Percentiles rank a stretch among this genome's conserved stretches.
Conservation (phyloP, 2,888 invertebrate species). For the Metellina segmentata region DNA sequence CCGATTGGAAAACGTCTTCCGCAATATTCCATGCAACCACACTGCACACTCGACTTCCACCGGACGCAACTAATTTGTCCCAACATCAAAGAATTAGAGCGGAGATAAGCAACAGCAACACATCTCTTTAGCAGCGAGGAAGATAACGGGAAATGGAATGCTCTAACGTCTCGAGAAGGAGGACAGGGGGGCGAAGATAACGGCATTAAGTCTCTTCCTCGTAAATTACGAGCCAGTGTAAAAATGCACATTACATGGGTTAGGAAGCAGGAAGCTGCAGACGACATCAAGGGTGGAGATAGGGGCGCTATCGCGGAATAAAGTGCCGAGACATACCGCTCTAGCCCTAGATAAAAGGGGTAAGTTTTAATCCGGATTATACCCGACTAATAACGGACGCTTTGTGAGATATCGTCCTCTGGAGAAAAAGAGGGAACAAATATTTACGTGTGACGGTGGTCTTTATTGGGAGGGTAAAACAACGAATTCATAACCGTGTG, state of each 20-base stretch:
- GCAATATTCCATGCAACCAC: not conserved
- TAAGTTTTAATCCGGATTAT: constrained; percentile 55
- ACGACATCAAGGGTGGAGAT: not conserved
- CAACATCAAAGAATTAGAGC: constrained; percentile 7
- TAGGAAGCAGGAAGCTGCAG: too few species aligned
- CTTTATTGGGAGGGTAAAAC: constrained; percentile 10
- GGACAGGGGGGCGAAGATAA: constrained; percentile 37
- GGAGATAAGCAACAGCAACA: constrained; percentile 26
- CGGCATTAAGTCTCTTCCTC: constrained; percentile 53
- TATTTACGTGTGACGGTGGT: not conserved
- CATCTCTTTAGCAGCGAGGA: constrained; percentile 20
- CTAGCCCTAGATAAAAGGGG: constrained; percentile 47
- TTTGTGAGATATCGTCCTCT: constrained; percentile 18
- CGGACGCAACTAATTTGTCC: constrained; percentile 48
- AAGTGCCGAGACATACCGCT: constrained; percentile 37
- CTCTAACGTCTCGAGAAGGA: constrained; percentile 24
- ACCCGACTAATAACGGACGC: constrained; percentile 40
- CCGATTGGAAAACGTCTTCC: constrained; percentile 25
- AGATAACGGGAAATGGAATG: constrained; percentile 66
- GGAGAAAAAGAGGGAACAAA: not conserved
- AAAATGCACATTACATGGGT: constrained; percentile 60
- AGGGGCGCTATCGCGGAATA: constrained; percentile 38
- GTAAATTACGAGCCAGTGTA: constrained; percentile 68
- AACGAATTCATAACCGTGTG: not conserved
- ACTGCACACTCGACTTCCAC: not conserved